Evolutionary conservation across 2,888 invertebrate genomes (phyloP).

Genomic region (Euphydryas editha): DNA sequence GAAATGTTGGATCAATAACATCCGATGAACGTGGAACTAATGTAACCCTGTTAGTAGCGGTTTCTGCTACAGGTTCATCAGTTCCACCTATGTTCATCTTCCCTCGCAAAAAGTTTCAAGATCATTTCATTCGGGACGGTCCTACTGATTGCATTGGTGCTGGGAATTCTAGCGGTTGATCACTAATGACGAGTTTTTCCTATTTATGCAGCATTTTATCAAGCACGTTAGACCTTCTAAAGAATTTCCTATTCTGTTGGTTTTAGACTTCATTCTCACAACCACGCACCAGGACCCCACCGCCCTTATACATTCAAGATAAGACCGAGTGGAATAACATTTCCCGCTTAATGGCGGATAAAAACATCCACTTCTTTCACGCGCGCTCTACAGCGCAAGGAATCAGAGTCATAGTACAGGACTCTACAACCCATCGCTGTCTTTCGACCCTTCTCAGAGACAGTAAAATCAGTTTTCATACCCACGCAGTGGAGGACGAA

Average conservation of each 20-base stretch:
- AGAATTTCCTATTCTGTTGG: neutral
- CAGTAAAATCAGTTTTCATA: too few relatives aligned
- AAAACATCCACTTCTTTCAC: too few relatives aligned
- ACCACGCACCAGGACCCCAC: too few relatives aligned
- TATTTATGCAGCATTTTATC: neutral
- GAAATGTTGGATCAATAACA: neutral
- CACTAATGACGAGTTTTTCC: neutral
- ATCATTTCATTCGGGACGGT: neutral
- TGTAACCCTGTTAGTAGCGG: neutral
- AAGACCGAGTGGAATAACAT: too few relatives aligned
- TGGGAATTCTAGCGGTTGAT: neutral
- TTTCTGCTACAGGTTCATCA: neutral
- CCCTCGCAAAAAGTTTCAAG: neutral
- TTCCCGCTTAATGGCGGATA: too few relatives aligned
- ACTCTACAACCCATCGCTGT: too few relatives aligned
- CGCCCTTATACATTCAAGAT: too few relatives aligned
- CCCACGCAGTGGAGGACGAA: too few relatives aligned
- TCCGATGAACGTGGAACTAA: neutral
- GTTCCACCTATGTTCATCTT: neutral
- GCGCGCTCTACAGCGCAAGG: too few relatives aligned
- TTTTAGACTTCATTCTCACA: too few relatives aligned
- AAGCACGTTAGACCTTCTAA: neutral
- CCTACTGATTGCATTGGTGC: neutral
- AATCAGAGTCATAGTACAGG: too few relatives aligned
- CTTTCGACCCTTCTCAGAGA: too few relatives aligned